These are phyloP conservation scores for Anguilla anguilla DNA, from an alignment of 2,797 vertebrate species.

Conservation along the genomic window DNA sequence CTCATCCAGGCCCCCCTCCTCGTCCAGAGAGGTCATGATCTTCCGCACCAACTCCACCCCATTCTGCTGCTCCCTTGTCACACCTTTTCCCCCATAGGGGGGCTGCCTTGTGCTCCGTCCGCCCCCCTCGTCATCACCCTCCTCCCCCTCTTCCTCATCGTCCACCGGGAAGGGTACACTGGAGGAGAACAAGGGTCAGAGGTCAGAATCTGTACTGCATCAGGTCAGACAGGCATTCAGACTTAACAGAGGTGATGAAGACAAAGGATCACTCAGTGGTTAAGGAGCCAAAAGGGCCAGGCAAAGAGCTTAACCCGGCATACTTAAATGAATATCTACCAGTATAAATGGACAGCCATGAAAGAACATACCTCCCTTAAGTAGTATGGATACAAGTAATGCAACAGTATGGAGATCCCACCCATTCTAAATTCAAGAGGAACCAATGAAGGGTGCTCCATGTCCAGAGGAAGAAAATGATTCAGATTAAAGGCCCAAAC, in stretches of 20 bases:
- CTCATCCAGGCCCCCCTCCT: slow-evolving; percentile 83
- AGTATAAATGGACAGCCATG: neutral
- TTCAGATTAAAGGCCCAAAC: neutral
- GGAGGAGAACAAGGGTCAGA: slow-evolving; percentile 22
- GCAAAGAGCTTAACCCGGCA: neutral
- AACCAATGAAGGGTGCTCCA: neutral
- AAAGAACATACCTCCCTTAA: neutral
- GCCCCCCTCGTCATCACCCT: slow-evolving; percentile 49
- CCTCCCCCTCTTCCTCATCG: slow-evolving; percentile 49
- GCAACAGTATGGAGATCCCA: neutral
- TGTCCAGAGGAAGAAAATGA: neutral
- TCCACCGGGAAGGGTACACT: slow-evolving; percentile 86
- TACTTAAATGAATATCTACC: neutral
- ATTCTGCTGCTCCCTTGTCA: slow-evolving; percentile 79
- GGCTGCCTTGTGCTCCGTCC: slow-evolving; percentile 35
- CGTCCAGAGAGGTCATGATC: slow-evolving; percentile 83
- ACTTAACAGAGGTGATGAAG: neutral
- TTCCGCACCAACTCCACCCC: slow-evolving; percentile 80
- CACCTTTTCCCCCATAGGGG: slow-evolving; percentile 70
- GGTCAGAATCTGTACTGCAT: neutral
- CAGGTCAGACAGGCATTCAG: neutral
- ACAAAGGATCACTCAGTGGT: neutral
- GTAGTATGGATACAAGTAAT: neutral
- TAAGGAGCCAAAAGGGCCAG: neutral
- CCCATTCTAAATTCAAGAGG: neutral